Conservation (phyloP, 2,113 vertebrate species). For the Helogale parvula region DNA sequence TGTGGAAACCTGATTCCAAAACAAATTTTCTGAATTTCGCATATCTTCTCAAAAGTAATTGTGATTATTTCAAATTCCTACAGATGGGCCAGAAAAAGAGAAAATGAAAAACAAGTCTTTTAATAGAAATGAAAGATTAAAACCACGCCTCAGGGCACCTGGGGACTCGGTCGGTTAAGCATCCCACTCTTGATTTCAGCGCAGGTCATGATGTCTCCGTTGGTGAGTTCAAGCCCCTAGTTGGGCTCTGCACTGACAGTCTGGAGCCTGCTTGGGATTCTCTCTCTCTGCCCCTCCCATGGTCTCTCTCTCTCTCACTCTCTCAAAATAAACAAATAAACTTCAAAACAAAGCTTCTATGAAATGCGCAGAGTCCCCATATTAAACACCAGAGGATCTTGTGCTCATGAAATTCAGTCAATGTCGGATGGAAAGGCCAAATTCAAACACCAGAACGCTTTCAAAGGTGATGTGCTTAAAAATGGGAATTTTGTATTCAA, state of each 20-base stretch:
- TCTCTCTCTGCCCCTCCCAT: no score
- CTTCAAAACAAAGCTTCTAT: background rate
- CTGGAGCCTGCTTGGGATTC: no score
- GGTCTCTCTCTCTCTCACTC: no score
- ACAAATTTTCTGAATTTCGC: background rate
- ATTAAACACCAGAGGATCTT: background rate
- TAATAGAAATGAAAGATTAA: background rate
- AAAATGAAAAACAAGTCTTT: background rate
- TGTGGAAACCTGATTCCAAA: background rate
- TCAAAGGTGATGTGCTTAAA: background rate
- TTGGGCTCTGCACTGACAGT: no score
- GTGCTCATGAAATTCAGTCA: background rate
- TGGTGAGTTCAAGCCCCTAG: no score
- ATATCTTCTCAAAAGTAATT: background rate
- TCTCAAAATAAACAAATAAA: no score
- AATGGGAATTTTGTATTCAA: background rate
- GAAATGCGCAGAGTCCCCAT: background rate
- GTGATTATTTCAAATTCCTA: slow-evolving; percentile 32
- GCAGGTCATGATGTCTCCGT: no score
- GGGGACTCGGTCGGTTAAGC: no score
- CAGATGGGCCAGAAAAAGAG: background rate
- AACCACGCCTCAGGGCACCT: background rate
- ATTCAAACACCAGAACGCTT: background rate
- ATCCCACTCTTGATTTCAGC: no score
- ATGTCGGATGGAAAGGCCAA: background rate